Evolutionary conservation across 2,888 invertebrate species (phyloP).

Genomic region (Melipona beecheii): DNA sequence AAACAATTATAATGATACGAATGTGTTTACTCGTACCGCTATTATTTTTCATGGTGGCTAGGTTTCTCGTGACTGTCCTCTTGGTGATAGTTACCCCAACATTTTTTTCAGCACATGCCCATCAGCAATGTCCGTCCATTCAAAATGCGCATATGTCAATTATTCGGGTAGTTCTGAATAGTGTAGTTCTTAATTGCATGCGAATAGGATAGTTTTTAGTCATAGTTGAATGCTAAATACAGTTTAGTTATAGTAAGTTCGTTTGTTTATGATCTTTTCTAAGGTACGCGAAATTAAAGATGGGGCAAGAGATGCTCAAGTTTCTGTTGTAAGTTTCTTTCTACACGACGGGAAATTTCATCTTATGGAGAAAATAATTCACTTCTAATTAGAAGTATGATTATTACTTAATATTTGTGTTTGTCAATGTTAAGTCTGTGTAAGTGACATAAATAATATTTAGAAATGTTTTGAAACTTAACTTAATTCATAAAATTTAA

Average conservation of each 20-base stretch:
- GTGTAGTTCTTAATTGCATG: not conserved
- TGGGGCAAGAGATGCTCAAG: not conserved
- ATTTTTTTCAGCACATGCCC: conserved; percentile 36
- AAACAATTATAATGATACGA: no score
- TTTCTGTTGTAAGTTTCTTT: not conserved
- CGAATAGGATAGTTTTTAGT: not conserved
- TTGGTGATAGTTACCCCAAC: not conserved
- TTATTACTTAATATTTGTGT: accelerated
- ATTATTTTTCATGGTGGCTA: conserved; percentile 8
- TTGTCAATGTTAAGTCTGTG: not conserved
- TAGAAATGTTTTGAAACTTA: not conserved
- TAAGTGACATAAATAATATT: not conserved
- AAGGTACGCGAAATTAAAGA: not conserved
- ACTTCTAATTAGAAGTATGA: not conserved
- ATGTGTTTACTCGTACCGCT: no score
- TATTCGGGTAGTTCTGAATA: not conserved
- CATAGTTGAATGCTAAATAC: not conserved
- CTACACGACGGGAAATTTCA: not conserved
- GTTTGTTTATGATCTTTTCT: not conserved
- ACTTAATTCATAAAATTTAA: no score
- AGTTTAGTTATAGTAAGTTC: not conserved
- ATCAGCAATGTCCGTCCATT: not conserved
- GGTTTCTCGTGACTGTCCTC: conserved; percentile 11
- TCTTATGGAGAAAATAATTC: accelerated
- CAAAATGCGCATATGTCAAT: not conserved